phyloP scores from a whole-genome alignment of 2,888 invertebrate genomes.

The Drosophila greeni region DNA sequence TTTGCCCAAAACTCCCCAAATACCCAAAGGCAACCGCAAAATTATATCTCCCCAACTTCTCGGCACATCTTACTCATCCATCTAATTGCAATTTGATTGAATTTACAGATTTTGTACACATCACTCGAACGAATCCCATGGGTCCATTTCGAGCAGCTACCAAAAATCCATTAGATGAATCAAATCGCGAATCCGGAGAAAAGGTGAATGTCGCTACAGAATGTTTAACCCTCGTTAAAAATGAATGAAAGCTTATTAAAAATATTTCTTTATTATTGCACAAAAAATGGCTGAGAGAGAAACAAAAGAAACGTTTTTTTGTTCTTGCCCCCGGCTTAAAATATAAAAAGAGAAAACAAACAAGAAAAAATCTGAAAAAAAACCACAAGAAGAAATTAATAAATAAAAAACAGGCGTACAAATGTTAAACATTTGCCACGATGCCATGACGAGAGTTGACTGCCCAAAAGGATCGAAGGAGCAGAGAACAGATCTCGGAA shows the following conservation, averaged over 20 bases:
- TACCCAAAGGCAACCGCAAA: neutral
- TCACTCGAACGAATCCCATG: slow-evolving; percentile 46
- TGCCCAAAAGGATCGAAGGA: slow-evolving; percentile 46
- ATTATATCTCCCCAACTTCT: neutral
- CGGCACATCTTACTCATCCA: slow-evolving; percentile 26
- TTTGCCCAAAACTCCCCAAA: neutral
- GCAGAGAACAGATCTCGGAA: slow-evolving; percentile 12
- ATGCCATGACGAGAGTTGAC: slow-evolving; percentile 70
- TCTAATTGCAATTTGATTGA: slow-evolving; percentile 53
- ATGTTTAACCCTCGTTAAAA: slow-evolving; percentile 72
- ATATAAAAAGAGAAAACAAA: neutral
- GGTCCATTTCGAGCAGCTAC: slow-evolving; percentile 49
- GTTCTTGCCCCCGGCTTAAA: neutral
- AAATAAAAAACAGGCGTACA: slow-evolving; percentile 68
- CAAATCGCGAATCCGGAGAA: slow-evolving; percentile 47
- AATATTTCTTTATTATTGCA: slow-evolving; percentile 71
- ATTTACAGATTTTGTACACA: slow-evolving; percentile 42
- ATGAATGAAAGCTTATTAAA: slow-evolving; percentile 74
- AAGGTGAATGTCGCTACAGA: slow-evolving; percentile 65
- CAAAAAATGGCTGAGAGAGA: slow-evolving; percentile 40
- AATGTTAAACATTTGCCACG: slow-evolving; percentile 74
- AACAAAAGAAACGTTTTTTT: slow-evolving; percentile 28
- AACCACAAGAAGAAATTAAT: slow-evolving; percentile 28
- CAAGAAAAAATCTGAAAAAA: slow-evolving; percentile 26
- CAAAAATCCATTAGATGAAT: slow-evolving; percentile 69